Evolutionary conservation across 2,797 vertebrate genomes (phyloP).

Genomic region (Sarcophilus harrisii): DNA sequence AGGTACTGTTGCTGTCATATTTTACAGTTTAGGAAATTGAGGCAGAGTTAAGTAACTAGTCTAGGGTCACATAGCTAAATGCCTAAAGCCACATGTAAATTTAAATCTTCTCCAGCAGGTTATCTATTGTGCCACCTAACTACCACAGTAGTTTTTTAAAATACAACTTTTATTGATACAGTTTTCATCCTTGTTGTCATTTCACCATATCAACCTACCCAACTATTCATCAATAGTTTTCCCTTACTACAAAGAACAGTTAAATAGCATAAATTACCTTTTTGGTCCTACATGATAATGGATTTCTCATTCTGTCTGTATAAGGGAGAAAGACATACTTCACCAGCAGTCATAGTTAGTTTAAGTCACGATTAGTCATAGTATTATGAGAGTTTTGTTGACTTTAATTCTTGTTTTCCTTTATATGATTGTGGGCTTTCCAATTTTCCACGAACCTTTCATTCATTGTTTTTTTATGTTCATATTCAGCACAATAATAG

Average conservation of each 20-base stretch:
- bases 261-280: background rate
- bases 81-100: background rate
- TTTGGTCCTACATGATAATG: background rate
- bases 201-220: background rate
- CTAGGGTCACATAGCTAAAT: background rate
- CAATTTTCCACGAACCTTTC: background rate
- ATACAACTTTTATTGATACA: background rate
- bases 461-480: background rate
- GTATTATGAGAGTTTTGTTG: background rate
- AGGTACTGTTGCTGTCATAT: background rate
- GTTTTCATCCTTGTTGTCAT: background rate
- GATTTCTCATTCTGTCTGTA: background rate
- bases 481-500: background rate
- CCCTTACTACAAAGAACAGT: background rate
- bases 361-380: background rate
- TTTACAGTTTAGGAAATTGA: background rate
- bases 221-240: background rate
- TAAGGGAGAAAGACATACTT: background rate
- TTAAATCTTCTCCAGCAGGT: background rate
- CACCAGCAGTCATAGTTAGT: background rate
- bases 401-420: background rate
- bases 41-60: background rate
- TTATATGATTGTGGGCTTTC: background rate
- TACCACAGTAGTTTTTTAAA: background rate
- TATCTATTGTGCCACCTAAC: background rate